Evolutionary conservation across 35 echinoderm and acorn worm genomes (phyloP), one percentile per base, ranked within the genome.

Genomic region (Apostichopus japonicus): DNA sequence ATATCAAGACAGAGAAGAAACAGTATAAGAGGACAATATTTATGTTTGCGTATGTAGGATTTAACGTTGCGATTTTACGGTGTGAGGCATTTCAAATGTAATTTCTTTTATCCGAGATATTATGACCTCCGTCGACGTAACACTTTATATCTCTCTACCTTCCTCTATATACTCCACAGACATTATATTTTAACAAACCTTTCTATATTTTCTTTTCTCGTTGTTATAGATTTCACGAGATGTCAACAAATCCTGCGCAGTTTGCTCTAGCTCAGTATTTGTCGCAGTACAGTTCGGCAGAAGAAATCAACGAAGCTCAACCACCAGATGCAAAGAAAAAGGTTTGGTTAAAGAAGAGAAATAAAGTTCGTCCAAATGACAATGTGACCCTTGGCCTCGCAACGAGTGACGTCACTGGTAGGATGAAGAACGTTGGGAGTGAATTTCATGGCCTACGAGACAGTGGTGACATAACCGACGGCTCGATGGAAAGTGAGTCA

Each of bases 291-390:
- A 55, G 54, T 8, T 58, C 14, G 16, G 6, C 17, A 58, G 6
- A 22, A 10, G 54, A 4, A n/a, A 21, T 55, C 19, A 54, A 54
- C 53, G 17, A 23, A 9, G 53, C 0, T 19, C 19, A 84, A 6
- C 23, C 81, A 10, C 22, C 33, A 44, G 33, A n/a, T 24, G 53
- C 22, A 13, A 84, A 16, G 19, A 84, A 15, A 15, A 13, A 6
- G 16, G 6, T 17, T n/a, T 84, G 54, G 81, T n/a, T 84, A 19
- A 17, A 58, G 23, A 84, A 11, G 81, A 84, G 57, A n/a, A 84
- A 84, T 58, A 84, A 58, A 11, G 10, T 84, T 11, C 81, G 55
- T 84, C 81, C 81, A 22, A 84, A 84, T 57, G 54, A 84, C 19
- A 55, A 84, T 9, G 17, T 54, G 17, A 5, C 13, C 17, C 15